A percentile compares a stretch with the other conserved stretches of the same genome.
These are phyloP conservation scores for Ctenosaura bakeri DNA, from an alignment of 2,797 vertebrate genomes.

Conservation along the genomic window DNA sequence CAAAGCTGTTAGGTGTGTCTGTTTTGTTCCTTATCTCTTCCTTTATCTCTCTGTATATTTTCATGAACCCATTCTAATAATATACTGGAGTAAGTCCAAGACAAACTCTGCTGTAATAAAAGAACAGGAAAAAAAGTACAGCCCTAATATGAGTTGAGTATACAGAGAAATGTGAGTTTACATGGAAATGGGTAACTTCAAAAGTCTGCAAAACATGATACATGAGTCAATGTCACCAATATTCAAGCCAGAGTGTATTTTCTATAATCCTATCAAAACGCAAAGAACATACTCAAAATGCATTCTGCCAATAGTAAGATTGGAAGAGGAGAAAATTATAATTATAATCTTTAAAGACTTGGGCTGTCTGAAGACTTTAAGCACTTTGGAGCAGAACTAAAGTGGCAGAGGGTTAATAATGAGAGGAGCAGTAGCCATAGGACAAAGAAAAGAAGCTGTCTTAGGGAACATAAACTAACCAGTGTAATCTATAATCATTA, in stretches of 20 bases:
- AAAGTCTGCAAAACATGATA: conserved; percentile 26
- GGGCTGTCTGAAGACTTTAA: background rate
- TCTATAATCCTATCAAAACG: background rate
- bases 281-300: background rate
- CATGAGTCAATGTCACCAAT: background rate
- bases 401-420: background rate
- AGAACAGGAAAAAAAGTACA: conserved; percentile 62
- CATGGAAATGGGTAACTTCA: conserved; percentile 9
- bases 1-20: conserved; percentile 38
- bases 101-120: conserved; percentile 66
- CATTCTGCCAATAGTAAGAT: background rate
- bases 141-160: background rate
- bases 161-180: conserved; percentile 24
- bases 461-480: background rate
- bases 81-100: conserved; percentile 58
- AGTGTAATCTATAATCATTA: background rate
- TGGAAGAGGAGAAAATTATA: background rate
- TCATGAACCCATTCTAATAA: conserved; percentile 46
- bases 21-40: conserved; percentile 45
- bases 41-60: conserved; percentile 35
- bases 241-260: background rate
- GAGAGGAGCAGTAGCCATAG: background rate
- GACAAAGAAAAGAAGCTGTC: background rate
- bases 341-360: background rate
- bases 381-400: background rate